Evolutionary conservation across 2,113 vertebrate genomes (phyloP).

Genomic region (Brachyhypopomus occidentalis): DNA sequence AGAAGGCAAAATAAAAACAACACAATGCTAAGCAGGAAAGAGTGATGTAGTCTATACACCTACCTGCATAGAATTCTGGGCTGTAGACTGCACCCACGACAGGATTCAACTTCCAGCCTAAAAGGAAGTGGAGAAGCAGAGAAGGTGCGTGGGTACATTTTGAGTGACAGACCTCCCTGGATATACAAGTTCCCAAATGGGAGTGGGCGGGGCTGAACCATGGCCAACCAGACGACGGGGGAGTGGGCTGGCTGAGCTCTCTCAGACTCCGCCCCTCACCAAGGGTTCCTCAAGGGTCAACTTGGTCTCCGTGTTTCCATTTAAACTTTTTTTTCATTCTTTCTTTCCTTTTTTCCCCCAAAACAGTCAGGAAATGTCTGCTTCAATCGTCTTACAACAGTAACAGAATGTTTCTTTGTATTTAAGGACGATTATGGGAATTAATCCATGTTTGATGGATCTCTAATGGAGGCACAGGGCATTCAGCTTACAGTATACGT

Average conservation of each 20-base stretch:
- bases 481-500: no score
- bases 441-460: no score
- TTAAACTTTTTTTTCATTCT: not conserved
- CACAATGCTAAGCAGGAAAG: not conserved
- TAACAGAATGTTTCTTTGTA: not conserved
- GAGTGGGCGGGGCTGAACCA: not conserved
- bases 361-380: no score
- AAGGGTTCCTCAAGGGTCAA: constrained; percentile 66
- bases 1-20: not conserved
- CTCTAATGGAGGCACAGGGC: no score
- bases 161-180: not conserved
- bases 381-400: not conserved
- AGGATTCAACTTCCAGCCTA: constrained; percentile 99
- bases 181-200: constrained; percentile 13
- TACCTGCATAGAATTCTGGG: constrained; percentile 99
- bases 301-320: constrained; percentile 63
- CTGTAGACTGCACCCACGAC: constrained; percentile 97
- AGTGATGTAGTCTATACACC: constrained; percentile 32
- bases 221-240: constrained; percentile 24
- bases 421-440: no score
- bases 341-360: not conserved
- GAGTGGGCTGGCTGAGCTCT: constrained; percentile 60
- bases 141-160: constrained; percentile 3
- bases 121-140: constrained; percentile 55
- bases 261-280: constrained; percentile 65